phyloP scores from a whole-genome alignment of 1,140 invertebrate species.

The Drosophila rufa region DNA sequence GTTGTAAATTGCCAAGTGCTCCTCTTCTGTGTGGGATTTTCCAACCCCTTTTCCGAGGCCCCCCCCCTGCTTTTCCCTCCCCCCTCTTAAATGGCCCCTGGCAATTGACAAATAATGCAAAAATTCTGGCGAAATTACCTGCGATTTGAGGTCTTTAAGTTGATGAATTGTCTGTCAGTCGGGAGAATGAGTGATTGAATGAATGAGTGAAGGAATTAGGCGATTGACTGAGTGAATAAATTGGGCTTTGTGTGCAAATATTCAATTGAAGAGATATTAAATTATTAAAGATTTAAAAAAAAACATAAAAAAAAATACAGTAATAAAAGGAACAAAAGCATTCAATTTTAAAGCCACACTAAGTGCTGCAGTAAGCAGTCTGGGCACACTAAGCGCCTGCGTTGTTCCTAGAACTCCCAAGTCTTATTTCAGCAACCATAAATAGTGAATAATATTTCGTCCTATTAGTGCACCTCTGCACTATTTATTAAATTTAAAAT shows the following conservation, averaged over 20 bases:
- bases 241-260: neutral
- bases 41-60: neutral
- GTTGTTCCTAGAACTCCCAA: too few species aligned
- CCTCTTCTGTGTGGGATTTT: neutral
- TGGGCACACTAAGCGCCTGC: too few species aligned
- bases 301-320: too few species aligned
- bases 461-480: too few species aligned
- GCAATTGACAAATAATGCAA: constrained; percentile 80
- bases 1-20: constrained; percentile 67
- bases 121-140: constrained; percentile 72
- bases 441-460: too few species aligned
- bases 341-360: too few species aligned
- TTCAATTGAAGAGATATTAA: neutral
- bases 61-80: too few species aligned
- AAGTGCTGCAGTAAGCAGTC: too few species aligned
- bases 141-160: constrained; percentile 56
- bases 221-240: constrained; percentile 7
- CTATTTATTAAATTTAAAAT: too few species aligned
- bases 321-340: too few species aligned
- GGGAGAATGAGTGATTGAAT: constrained; percentile 7
- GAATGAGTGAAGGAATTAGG: neutral
- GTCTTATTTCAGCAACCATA: too few species aligned
- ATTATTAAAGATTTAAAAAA: too few species aligned
- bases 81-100: neutral
- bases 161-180: constrained; percentile 41